A percentile compares a stretch with the other conserved stretches of the same genome.
phyloP scores from a whole-genome alignment of 2,797 vertebrate species.

The Halcyon chelicuti region DNA sequence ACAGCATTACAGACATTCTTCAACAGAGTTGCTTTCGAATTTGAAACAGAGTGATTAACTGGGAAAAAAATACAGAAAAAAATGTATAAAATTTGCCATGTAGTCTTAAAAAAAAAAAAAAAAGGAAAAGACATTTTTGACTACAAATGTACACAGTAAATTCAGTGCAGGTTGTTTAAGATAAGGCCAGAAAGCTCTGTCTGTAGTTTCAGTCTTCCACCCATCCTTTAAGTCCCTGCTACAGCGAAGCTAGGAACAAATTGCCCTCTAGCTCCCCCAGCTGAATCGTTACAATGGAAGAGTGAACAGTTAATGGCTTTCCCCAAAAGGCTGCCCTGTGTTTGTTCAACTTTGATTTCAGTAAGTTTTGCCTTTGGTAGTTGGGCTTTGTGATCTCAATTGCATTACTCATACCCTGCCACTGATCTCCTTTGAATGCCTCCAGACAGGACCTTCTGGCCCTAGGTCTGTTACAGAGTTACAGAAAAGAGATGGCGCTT shows the following conservation, averaged over 20 bases:
- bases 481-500: not conserved
- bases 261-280: constrained; percentile 72
- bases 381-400: not conserved
- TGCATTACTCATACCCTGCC: not conserved
- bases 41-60: not conserved
- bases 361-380: not conserved
- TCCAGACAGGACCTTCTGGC: not conserved
- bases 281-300: constrained; percentile 39
- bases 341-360: not conserved
- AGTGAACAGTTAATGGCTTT: not conserved
- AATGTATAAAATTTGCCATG: not conserved
- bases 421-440: not conserved
- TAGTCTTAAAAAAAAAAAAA: not conserved
- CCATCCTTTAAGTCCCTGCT: not conserved
- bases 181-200: not conserved
- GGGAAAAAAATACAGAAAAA: not conserved
- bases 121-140: not conserved
- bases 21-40: not conserved
- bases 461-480: not conserved
- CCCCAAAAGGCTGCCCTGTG: not conserved
- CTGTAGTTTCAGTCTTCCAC: not conserved
- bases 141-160: not conserved
- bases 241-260: constrained; percentile 45
- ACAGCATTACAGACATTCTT: not conserved
- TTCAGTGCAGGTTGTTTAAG: not conserved